A percentile compares a stretch with the other conserved stretches of the same genome.
Evolutionary conservation across 2,888 invertebrate genomes (phyloP).

Genomic region (Eurois occulta): DNA sequence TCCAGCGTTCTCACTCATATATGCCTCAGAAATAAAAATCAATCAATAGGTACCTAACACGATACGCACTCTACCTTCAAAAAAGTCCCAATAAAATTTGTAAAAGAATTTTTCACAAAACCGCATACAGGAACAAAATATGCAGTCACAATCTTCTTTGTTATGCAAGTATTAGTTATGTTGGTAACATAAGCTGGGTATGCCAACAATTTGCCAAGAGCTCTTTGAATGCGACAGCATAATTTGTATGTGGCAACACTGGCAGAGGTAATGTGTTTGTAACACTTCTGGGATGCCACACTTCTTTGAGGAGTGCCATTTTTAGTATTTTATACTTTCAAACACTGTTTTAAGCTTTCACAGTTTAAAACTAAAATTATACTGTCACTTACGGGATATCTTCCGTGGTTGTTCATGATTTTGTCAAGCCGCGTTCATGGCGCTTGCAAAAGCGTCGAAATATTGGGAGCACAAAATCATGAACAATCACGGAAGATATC

Average conservation of each 20-base stretch:
- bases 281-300: conserved; percentile 10
- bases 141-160: conserved; percentile 38
- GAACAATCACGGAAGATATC: too few relatives aligned
- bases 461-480: too few relatives aligned
- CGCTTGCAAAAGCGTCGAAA: too few relatives aligned
- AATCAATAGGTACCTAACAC: not conserved
- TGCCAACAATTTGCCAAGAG: conserved; percentile 67
- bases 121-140: conserved; percentile 16
- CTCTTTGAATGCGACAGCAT: conserved; percentile 52
- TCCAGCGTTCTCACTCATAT: not conserved
- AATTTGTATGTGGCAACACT: conserved; percentile 47
- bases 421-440: too few relatives aligned
- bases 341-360: too few relatives aligned
- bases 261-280: conserved; percentile 36
- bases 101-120: conserved; percentile 3
- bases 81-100: not conserved
- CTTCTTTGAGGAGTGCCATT: conserved; percentile 13
- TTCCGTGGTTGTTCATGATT: too few relatives aligned
- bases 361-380: too few relatives aligned
- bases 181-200: conserved; percentile 54
- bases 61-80: not conserved
- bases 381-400: too few relatives aligned
- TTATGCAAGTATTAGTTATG: conserved; percentile 59
- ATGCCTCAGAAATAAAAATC: not conserved
- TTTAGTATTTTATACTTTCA: conserved; percentile 12